Conservation (phyloP, 2,797 vertebrate genomes). For the Phrynocephalus vlangalii region DNA sequence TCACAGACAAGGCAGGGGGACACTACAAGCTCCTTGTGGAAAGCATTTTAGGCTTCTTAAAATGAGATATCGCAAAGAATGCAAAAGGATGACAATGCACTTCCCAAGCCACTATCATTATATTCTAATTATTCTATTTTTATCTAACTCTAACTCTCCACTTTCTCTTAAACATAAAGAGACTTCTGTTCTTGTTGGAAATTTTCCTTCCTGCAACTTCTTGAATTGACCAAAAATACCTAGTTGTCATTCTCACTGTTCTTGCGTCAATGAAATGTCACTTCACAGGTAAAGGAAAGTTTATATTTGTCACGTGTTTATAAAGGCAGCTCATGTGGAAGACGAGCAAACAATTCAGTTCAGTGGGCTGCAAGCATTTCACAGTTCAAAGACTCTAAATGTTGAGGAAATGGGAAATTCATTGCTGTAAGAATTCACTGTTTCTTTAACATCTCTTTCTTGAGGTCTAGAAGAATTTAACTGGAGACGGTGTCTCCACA, state of each 20-base stretch:
- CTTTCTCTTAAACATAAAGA: not conserved
- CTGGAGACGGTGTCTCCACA: not conserved
- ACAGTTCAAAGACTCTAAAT: constrained; percentile 28
- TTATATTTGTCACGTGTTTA: constrained; percentile 31
- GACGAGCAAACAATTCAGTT: constrained; percentile 13
- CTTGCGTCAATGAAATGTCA: constrained; percentile 39
- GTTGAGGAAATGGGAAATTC: constrained; percentile 36
- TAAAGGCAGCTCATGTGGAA: constrained; percentile 48
- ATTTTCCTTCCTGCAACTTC: no score
- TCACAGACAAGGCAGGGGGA: no score
- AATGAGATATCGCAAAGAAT: not conserved
- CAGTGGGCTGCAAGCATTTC: constrained; percentile 36
- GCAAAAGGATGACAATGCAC: not conserved
- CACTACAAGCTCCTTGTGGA: no score
- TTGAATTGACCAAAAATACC: no score
- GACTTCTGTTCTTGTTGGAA: not conserved
- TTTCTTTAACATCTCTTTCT: not conserved
- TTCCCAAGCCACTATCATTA: not conserved
- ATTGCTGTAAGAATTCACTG: no score
- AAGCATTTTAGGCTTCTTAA: not conserved
- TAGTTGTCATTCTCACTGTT: not conserved
- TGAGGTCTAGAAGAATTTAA: not conserved
- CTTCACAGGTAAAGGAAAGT: constrained; percentile 44
- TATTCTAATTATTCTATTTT: not conserved
- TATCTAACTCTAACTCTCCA: not conserved